Conservation (phyloP, 64 coral and sea anemone genomes). For the Pocillopora damicornis region DNA sequence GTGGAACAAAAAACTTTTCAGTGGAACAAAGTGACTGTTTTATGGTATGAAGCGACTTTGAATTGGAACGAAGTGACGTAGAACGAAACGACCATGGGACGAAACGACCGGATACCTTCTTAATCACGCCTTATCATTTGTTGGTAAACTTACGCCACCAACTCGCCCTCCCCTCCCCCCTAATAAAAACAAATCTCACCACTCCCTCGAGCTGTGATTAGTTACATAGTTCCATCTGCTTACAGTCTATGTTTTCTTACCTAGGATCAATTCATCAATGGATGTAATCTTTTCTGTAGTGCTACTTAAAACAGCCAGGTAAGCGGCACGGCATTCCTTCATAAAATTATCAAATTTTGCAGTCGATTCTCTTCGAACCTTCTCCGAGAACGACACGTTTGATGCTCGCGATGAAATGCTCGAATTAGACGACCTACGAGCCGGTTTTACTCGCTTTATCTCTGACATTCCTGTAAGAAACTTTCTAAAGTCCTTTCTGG, state of each 20-base stretch:
- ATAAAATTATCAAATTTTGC: conserved; percentile 79
- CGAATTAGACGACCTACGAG: conserved; percentile 62
- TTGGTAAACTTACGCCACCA: no score
- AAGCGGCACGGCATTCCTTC: conserved; percentile 91
- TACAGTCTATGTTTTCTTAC: conserved; percentile 32
- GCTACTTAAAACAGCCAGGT: conserved; percentile 80
- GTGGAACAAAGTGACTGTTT: no score
- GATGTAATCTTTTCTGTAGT: conserved; percentile 87
- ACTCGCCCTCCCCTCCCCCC: no score
- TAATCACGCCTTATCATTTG: no score
- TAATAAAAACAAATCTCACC: no score
- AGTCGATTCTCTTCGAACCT: conserved; percentile 70
- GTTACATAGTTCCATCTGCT: background rate
- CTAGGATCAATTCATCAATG: conserved; percentile 73
- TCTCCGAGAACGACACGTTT: conserved; percentile 68
- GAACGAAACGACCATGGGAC: no score
- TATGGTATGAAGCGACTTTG: no score
- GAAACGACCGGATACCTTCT: no score
- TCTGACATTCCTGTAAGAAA: background rate
- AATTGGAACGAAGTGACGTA: no score
- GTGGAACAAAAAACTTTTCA: no score
- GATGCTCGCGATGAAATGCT: conserved; percentile 72
- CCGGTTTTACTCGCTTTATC: background rate
- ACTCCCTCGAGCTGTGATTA: no score
- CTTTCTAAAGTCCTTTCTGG: background rate